Conservation (phyloP, 2,888 invertebrate genomes). For the Drosophila vallismaia region DNA sequence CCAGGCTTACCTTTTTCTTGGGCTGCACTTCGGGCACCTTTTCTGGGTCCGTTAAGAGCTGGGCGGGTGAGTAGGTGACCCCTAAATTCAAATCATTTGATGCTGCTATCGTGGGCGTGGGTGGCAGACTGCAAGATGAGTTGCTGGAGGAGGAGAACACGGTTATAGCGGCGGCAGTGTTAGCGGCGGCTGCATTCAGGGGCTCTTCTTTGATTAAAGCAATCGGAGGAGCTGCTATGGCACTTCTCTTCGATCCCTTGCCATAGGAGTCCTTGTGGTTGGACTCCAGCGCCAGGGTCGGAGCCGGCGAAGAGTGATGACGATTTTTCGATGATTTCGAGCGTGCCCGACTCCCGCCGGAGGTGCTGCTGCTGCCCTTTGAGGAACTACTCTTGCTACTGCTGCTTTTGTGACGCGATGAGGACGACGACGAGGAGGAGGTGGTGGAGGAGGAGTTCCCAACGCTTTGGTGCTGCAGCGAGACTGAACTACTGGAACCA, state of each 20-base stretch:
- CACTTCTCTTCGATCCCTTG: slow-evolving; percentile 55
- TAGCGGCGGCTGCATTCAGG: slow-evolving; percentile 1
- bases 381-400: slow-evolving; percentile 73
- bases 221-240: slow-evolving; percentile 38
- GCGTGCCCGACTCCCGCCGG: slow-evolving; percentile 75
- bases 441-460: slow-evolving; percentile 54
- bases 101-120: slow-evolving; percentile 67
- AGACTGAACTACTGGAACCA: slow-evolving; percentile 81
- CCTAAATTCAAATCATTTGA: slow-evolving; percentile 33
- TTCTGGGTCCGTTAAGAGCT: slow-evolving; percentile 32
- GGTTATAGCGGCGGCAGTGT: slow-evolving; percentile 43
- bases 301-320: slow-evolving; percentile 62
- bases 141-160: slow-evolving; percentile 80
- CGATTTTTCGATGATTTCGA: slow-evolving; percentile 72
- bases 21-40: slow-evolving; percentile 49
- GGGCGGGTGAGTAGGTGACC: slow-evolving; percentile 60
- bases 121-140: slow-evolving; percentile 80
- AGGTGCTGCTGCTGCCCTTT: slow-evolving; percentile 62
- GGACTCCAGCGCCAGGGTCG: slow-evolving; percentile 52
- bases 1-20: slow-evolving; percentile 66
- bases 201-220: slow-evolving; percentile 20
- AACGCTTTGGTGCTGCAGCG: slow-evolving; percentile 73
- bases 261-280: slow-evolving; percentile 46
- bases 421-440: slow-evolving; percentile 63
- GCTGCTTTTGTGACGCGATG: slow-evolving; percentile 83